Evolutionary conservation across 2,888 invertebrate genomes (phyloP), one percentile per base, ranked within the genome.

Genomic region (Octonoba sinensis): DNA sequence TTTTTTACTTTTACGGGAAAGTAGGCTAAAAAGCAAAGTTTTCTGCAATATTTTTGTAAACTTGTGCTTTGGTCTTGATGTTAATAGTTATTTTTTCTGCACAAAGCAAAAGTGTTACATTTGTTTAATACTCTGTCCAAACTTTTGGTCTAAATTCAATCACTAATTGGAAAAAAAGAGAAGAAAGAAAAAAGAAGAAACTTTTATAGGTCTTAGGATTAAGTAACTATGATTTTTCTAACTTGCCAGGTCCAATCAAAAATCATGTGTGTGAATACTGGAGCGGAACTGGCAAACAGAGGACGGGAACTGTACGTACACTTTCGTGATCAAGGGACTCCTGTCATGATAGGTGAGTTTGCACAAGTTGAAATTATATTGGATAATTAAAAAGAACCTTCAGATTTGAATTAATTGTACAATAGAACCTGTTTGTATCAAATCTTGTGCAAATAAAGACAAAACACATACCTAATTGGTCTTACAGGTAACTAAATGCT

Each of bases 321-420:
- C 90, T 99, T 99, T 88, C 91, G 94, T 86, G 93, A 92, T 60
- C 93, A 96, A 87, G 99, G 99, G 69, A 95, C 96, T 44, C 99
- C 99, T 24, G 92, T 99, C 79, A 99, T 99, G 99, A 98, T 99
- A 86, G 99, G 98, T 93, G 89, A 89, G 88, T 87, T 27, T 27
- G 13, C 66, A 57, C 3, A 18, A 11, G 11, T 36, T 27, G 27
- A 27, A 36, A 8, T 36, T 36, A 36, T 8, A 36, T 11, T 36
- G 8, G 36, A 8, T 27, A 36, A 8, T 36, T 36, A 36, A 36
- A 36, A 36, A 36, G 8, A 36, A 1, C 3, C 8, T 11, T 36
- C 36, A 11, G 36, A 36, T 36, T 36, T 36, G 36, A 36, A 36
- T 36, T 36, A 36, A 1, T 36, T 36, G 36, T 36, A 36, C 1